Base-by-base conservation (phyloP, 2,113 vertebrate genomes). In the Procapra przewalskii region DNA sequence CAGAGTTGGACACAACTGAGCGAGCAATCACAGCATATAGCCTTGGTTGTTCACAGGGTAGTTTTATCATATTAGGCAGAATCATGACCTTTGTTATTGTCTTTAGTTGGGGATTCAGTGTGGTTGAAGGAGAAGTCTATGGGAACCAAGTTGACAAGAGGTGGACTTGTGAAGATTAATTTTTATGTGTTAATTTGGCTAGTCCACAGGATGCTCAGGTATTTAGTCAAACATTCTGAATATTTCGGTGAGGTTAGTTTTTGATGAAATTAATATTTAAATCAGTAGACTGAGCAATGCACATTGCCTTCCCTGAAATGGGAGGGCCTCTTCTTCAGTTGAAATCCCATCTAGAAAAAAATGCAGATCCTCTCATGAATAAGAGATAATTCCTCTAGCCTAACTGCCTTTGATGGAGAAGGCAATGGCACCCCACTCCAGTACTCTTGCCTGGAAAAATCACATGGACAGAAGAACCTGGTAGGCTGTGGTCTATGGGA, bases 11-110 rank as follows among this genome's bases (percentile, higher is more conserved):
- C 5, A 12, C 67, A 71, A 71, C 19, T 71, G 67, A 71, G 5
- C 0, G 0, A 40, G n/a, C 40, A 36, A 71, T 71, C n/a, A 71
- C n/a, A 71, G n/a, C 19, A 36, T 36, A 23, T 9, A 36, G n/a
- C 19, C 19, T 71, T 57, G 8, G 25, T 43, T 59, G 25, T 85
- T 29, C 5, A 2, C 36, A 83, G 50, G 81, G 43, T 57, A 84
- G 54, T 57, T 15, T 0, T 40, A 40, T 57, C n/a, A 57, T 40
- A 16, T 85, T 85, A 85, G 25, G 36, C 15, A 36, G 14, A 43
- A 59, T 59, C 40, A 29, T 85, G 54, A 59, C 36, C 54, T 25
- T 43, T 85, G 36, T 43, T 29, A 17, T 7, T 59, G 8, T 31
- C 54, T 59, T 59, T 59, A 59, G 19, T 85, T 59, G 54, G 25